These are phyloP conservation scores for Machaerirhynchus nigripectus DNA, from an alignment of 2,113 vertebrate genomes.

Conservation along the genomic window DNA sequence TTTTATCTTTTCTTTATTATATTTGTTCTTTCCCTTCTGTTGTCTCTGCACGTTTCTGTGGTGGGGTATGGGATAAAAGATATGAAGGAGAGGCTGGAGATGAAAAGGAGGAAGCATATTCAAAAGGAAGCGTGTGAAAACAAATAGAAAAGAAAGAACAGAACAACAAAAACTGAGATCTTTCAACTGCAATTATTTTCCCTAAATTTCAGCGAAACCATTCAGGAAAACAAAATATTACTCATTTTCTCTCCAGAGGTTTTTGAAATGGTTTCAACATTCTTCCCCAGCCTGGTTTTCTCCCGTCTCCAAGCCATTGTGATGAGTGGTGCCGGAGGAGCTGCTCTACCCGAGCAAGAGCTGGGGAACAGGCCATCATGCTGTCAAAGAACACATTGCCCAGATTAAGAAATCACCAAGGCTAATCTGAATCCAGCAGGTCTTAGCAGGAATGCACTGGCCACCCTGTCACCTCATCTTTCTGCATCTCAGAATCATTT, in stretches of 20 bases:
- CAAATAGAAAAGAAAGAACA: not conserved
- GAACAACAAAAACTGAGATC: conserved; percentile 4
- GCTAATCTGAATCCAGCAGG: not conserved
- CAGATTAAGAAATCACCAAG: not conserved
- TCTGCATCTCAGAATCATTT: not conserved
- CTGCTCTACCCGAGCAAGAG: not conserved
- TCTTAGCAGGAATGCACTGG: not conserved
- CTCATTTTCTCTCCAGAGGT: conserved; percentile 34
- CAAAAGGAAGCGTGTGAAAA: not conserved
- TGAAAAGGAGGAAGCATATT: not conserved
- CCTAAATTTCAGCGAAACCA: conserved; percentile 33
- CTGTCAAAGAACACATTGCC: not conserved
- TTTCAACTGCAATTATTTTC: conserved; percentile 52
- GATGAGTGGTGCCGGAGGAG: not conserved
- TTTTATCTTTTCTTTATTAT: not conserved
- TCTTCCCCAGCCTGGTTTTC: conserved; percentile 4
- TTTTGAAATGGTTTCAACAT: conserved; percentile 34
- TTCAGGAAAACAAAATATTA: conserved; percentile 50
- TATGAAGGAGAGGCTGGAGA: not conserved
- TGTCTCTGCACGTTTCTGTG: not conserved
- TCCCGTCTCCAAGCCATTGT: not conserved
- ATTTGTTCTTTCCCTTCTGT: not conserved
- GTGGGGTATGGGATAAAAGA: not conserved
- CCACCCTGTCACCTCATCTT: not conserved
- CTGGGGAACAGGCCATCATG: not conserved